phyloP scores from a whole-genome alignment of 2,888 invertebrate species.

The Aphodius sticticus region DNA sequence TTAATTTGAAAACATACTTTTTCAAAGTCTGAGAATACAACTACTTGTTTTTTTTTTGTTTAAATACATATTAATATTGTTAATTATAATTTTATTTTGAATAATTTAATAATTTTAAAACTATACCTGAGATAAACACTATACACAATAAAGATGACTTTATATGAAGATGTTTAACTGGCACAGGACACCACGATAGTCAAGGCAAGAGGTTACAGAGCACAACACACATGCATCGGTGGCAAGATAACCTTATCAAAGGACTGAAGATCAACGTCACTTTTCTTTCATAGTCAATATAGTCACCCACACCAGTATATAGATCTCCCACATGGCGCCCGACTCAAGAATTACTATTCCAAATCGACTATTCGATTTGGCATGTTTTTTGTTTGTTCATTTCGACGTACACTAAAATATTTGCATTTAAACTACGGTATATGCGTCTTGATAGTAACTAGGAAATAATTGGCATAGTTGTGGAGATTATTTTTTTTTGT shows the following conservation, averaged over 20 bases:
- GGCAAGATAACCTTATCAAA: background rate
- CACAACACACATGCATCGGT: background rate
- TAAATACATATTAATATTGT: no score
- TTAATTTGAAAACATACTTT: no score
- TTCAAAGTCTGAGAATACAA: no score
- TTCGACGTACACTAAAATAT: background rate
- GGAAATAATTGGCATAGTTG: background rate
- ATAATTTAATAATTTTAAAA: no score
- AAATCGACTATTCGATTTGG: background rate
- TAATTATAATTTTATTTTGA: no score
- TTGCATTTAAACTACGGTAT: background rate
- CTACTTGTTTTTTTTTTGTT: no score
- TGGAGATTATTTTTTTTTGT: background rate
- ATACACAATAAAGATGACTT: no score
- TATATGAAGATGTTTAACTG: background rate
- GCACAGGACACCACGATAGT: background rate
- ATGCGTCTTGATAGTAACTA: background rate
- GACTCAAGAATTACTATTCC: background rate
- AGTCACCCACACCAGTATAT: background rate
- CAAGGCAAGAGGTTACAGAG: background rate
- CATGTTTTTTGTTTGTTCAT: background rate
- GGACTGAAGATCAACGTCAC: background rate
- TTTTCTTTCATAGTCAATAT: background rate
- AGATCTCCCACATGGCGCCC: background rate
- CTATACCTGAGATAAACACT: no score